Percentiles rank a stretch among this genome's conserved stretches.
phyloP scores from a whole-genome alignment of 2,888 invertebrate species.

The Myathropa florea region DNA sequence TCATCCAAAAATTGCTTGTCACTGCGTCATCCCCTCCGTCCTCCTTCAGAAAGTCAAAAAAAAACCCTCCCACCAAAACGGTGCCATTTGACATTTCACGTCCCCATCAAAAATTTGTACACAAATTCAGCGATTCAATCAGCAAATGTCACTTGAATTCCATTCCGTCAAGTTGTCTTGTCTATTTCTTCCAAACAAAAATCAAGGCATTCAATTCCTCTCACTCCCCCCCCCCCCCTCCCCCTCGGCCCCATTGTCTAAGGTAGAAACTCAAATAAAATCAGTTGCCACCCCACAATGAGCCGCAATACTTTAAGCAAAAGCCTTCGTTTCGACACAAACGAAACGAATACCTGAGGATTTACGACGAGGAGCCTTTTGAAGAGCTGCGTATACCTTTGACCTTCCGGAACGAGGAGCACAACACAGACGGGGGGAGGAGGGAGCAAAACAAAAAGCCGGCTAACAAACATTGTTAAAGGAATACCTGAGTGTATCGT shows the following conservation, averaged over 20 bases:
- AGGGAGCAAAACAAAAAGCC: background rate
- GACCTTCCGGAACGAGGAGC: conserved; percentile 26
- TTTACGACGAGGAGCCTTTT: conserved; percentile 20
- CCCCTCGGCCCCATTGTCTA: background rate
- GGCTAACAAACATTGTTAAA: conserved; percentile 14
- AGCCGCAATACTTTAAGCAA: background rate
- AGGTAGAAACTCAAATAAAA: background rate
- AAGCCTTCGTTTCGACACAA: background rate
- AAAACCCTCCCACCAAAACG: background rate
- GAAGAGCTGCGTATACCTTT: conserved; percentile 14
- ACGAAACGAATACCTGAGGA: conserved; percentile 15
- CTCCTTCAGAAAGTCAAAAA: background rate
- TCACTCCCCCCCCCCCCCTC: background rate
- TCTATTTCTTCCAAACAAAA: background rate
- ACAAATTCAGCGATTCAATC: background rate
- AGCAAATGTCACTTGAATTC: background rate
- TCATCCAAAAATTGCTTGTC: too few species aligned
- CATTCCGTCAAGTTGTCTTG: background rate
- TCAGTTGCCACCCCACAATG: background rate
- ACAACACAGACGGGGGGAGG: too few species aligned
- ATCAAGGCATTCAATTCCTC: background rate
- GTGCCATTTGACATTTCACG: background rate
- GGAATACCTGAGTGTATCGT: background rate
- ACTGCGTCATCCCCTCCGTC: background rate
- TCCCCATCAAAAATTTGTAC: background rate